Conservation (phyloP, 2,888 invertebrate genomes). For the Drosophila vallismaia region DNA sequence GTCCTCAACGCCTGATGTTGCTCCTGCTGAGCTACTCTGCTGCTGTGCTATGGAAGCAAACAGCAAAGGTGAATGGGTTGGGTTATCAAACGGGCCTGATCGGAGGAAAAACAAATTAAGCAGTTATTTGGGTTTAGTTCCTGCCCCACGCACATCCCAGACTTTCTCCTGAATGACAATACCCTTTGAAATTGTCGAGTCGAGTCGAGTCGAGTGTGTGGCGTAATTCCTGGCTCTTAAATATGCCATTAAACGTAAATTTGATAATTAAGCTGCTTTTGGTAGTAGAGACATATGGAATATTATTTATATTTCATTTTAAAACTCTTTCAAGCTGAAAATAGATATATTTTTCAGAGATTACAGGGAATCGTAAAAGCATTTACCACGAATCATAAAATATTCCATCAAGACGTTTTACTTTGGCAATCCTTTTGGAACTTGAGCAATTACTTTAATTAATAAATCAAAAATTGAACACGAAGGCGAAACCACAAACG, state of each 20-base stretch:
- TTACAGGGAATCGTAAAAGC: constrained; percentile 5
- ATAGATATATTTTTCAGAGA: background rate
- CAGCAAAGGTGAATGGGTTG: constrained; percentile 56
- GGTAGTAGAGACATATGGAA: background rate
- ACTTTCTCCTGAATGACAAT: constrained; percentile 45
- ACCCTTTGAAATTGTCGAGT: constrained; percentile 41
- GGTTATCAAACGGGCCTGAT: constrained; percentile 24
- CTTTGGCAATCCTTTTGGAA: background rate
- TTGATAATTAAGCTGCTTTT: constrained; percentile 52
- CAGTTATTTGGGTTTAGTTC: constrained; percentile 66
- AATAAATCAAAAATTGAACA: constrained; percentile 48
- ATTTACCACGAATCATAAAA: background rate
- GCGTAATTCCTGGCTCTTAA: constrained; percentile 31
- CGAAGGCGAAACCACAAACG: constrained; percentile 19
- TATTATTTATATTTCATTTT: background rate
- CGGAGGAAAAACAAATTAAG: constrained; percentile 70
- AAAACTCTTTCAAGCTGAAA: background rate
- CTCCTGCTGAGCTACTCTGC: constrained; percentile 16
- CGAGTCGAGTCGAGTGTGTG: constrained; percentile 22
- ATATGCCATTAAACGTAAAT: constrained; percentile 26
- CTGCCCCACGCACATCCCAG: constrained; percentile 5
- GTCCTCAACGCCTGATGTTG: constrained; percentile 28
- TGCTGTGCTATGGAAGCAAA: constrained; percentile 34
- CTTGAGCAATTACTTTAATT: constrained; percentile 41
- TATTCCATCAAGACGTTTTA: background rate